phyloP scores from a whole-genome alignment of 92 coral and sea anemone genomes.

The Chrysogorgia sp. region DNA sequence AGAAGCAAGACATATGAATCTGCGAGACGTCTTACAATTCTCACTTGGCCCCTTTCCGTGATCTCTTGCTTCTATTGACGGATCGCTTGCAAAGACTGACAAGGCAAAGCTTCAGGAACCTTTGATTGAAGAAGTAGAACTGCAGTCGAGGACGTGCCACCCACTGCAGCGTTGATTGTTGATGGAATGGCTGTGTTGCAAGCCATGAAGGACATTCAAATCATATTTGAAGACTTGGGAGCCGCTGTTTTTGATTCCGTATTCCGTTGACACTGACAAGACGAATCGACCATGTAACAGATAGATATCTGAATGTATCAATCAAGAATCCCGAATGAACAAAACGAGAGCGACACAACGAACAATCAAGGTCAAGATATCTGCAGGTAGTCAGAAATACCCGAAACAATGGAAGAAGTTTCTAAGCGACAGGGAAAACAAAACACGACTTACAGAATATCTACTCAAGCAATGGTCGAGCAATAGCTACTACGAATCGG shows the following conservation, averaged over 20 bases:
- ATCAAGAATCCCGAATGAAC: no score
- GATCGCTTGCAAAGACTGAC: constrained; percentile 67
- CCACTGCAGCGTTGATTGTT: constrained; percentile 64
- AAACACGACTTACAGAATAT: constrained; percentile 28
- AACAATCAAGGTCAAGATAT: background rate
- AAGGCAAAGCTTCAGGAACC: constrained; percentile 64
- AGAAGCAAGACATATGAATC: constrained; percentile 62
- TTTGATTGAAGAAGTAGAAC: constrained; percentile 54
- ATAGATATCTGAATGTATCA: no score
- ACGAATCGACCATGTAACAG: no score
- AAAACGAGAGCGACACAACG: no score
- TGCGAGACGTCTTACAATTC: constrained; percentile 53
- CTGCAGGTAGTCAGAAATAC: constrained; percentile 22
- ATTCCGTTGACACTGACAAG: no score
- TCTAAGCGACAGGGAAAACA: constrained; percentile 52
- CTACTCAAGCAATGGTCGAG: constrained; percentile 38
- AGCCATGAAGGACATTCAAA: constrained; percentile 21
- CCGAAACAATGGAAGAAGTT: constrained; percentile 59
- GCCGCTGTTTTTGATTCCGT: constrained; percentile 10
- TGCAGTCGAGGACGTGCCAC: constrained; percentile 71
- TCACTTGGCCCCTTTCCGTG: constrained; percentile 68
- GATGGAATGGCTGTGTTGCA: constrained; percentile 66
- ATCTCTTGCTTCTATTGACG: constrained; percentile 68
- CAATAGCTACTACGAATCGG: background rate
- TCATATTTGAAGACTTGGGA: constrained; percentile 55